Evolutionary conservation across 1,140 invertebrate genomes (phyloP), one percentile per base, ranked within the genome.

Genomic region (Brachionus manjavacas): DNA sequence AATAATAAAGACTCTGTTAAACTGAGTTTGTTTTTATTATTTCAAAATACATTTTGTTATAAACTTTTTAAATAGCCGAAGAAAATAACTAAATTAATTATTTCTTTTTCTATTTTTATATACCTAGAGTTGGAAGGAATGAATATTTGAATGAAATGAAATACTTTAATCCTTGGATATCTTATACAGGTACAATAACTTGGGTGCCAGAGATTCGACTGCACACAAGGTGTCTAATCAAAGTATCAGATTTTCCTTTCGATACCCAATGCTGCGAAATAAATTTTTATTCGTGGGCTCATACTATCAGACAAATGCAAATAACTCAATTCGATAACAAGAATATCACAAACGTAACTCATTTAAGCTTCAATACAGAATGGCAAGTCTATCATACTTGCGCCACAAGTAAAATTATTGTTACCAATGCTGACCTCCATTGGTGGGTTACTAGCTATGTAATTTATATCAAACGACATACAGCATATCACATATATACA

Each of bases 351-450:
- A 81, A 81, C 41, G 41, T 68, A 64, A 81, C 79, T 20, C 79
- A 81, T 68, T 35, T 81, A 20, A 81, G 79, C 31, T 81, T 31
- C 25, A 81, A 81, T 68, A 81, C 79, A n/a, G 79, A 81, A 81
- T 81, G 79, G 79, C 52, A 81, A 81, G 64, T 81, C 6, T 81
- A 81, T 66, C 79, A 81, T 68, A 81, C 79, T 23, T 81, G 79
- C 64, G 79, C 79, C 12, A 43, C 14, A 0, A 81, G 23, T 46
- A 81, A 81, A 81, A 43, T 81, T 20, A 81, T 81, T 23, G 64
- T 68, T 23, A 81, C 79, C 23, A 81, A 68, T 68, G 79, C 55
- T 12, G 39, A 81, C 23, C 39, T 81, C 3, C 79, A 81, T 64
- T 81, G 79, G 79, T 81, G 79, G 79, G 64, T 81, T 39, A 64